phyloP scores from a whole-genome alignment of 2,888 invertebrate genomes.

The Nephrocerus scutellatus region DNA sequence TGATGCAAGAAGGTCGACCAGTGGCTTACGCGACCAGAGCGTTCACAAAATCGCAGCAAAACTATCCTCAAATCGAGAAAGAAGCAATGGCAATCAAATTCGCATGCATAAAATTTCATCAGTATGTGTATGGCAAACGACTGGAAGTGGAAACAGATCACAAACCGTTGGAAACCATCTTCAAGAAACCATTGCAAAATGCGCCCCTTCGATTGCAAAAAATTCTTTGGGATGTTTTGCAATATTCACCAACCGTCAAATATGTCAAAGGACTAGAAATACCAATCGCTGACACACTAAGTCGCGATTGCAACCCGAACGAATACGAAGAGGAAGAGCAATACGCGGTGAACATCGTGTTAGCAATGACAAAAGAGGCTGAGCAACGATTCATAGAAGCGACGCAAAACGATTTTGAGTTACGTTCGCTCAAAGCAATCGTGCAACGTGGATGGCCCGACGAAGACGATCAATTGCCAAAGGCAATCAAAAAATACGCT shows the following conservation, averaged over 20 bases:
- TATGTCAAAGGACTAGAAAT: constrained; percentile 28
- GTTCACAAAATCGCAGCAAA: too few relatives aligned
- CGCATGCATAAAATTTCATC: constrained; percentile 32
- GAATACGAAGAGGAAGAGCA: too few relatives aligned
- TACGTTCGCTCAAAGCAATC: too few relatives aligned
- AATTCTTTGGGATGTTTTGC: constrained; percentile 25
- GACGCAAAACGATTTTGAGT: too few relatives aligned
- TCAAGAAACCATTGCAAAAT: constrained; percentile 22
- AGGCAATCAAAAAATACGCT: too few relatives aligned
- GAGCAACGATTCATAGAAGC: too few relatives aligned
- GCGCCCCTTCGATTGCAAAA: constrained; percentile 24
- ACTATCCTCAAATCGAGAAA: constrained; percentile 18
- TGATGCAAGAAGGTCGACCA: constrained; percentile 35
- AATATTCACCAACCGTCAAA: constrained; percentile 24
- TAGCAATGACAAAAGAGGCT: too few relatives aligned
- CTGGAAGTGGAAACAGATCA: constrained; percentile 27
- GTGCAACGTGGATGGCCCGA: too few relatives aligned
- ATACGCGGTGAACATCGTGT: too few relatives aligned
- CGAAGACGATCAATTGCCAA: too few relatives aligned
- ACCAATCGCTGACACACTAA: constrained; percentile 22
- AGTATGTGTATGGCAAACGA: constrained; percentile 31
- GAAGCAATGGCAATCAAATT: constrained; percentile 35
- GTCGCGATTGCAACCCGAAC: constrained; percentile 18
- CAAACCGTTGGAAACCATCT: constrained; percentile 29
- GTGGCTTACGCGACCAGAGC: constrained; percentile 36